These are phyloP conservation scores for Zaprionus ghesquierei DNA, from an alignment of 1,140 invertebrate species.

Conservation along the genomic window DNA sequence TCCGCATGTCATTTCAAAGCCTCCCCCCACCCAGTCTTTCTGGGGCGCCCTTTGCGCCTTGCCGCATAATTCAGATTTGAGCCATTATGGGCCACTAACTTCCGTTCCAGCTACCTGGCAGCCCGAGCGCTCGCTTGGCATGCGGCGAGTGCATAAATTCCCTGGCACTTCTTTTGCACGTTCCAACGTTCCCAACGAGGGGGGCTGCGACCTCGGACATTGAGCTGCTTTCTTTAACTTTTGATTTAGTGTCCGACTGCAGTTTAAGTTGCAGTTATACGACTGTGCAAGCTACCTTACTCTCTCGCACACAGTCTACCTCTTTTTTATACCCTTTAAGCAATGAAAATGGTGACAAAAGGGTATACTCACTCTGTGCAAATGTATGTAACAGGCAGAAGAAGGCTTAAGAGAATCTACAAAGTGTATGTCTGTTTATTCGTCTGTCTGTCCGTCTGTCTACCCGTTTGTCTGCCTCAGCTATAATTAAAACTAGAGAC, in stretches of 20 bases:
- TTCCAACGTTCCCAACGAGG: conserved; percentile 37
- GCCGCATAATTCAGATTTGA: conserved; percentile 76
- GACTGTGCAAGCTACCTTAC: conserved; percentile 1
- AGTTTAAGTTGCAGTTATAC: conserved; percentile 41
- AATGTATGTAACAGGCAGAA: too few relatives aligned
- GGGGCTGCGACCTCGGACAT: conserved; percentile 25
- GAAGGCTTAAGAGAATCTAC: too few relatives aligned
- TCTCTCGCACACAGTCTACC: background rate
- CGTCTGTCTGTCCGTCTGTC: too few relatives aligned
- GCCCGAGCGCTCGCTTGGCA: conserved; percentile 37
- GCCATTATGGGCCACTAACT: conserved; percentile 70
- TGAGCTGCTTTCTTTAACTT: conserved; percentile 57
- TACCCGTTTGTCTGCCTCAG: too few relatives aligned
- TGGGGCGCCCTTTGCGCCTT: conserved; percentile 31
- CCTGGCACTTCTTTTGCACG: conserved; percentile 47
- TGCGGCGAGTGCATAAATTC: conserved; percentile 68
- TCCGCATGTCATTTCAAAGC: conserved; percentile 67
- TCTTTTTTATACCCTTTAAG: too few relatives aligned
- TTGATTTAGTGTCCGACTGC: conserved; percentile 59
- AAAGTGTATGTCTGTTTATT: too few relatives aligned
- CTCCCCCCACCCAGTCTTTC: background rate
- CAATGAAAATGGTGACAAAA: too few relatives aligned
- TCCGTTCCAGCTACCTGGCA: conserved; percentile 46
- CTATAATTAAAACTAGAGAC: too few relatives aligned
- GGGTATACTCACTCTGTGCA: too few relatives aligned